Evolutionary conservation across 2,888 invertebrate species (phyloP), one percentile per base, ranked within the genome.

Genomic region (Latheticus oryzae): DNA sequence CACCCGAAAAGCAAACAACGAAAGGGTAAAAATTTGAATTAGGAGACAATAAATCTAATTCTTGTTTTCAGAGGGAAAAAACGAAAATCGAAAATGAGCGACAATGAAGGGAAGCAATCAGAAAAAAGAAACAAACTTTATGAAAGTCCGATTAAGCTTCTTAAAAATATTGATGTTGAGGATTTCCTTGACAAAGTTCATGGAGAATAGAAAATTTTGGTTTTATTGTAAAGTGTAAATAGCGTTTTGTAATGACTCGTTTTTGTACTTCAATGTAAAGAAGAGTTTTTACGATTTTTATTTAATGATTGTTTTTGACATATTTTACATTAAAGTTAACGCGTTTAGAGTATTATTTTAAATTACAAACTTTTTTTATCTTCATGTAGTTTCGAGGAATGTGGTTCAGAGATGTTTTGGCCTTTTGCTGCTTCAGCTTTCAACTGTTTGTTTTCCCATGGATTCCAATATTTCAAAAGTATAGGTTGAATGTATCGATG

Each of bases 401-500:
- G n/a, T n/a, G n/a, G n/a, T n/a, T n/a, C n/a, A n/a, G n/a, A n/a
- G n/a, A n/a, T 40, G 7, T 40, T 40, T 32, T 47, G n/a, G n/a
- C n/a, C 21, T 30, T 43, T 23, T 26, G 24, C 23, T 1, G 38
- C 23, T n/a, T 40, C 37, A 7, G 37, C 24, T 12, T 58, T 48
- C 16, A 71, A 67, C 47, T 64, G 84, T 72, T 87, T 85, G 52
- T 85, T 85, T 50, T 83, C 84, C 87, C 89, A 91, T 0, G 89
- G 90, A 75, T 91, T 91, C 93, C 93, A 93, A 72, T 88, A 88
- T 62, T 87, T 87, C 42, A 91, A 75, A 38, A 94, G 78, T 61
- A 93, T 83, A 0, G 94, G 94, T 74, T 93, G 92, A 58, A 95
- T 83, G 69, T 91, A 89, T 73, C 87, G 88, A 75, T 93, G 91